Percentiles rank a stretch among this genome's conserved stretches.
These are phyloP conservation scores for Poicephalus gulielmi DNA, from an alignment of 2,113 vertebrate species.

Conservation along the genomic window DNA sequence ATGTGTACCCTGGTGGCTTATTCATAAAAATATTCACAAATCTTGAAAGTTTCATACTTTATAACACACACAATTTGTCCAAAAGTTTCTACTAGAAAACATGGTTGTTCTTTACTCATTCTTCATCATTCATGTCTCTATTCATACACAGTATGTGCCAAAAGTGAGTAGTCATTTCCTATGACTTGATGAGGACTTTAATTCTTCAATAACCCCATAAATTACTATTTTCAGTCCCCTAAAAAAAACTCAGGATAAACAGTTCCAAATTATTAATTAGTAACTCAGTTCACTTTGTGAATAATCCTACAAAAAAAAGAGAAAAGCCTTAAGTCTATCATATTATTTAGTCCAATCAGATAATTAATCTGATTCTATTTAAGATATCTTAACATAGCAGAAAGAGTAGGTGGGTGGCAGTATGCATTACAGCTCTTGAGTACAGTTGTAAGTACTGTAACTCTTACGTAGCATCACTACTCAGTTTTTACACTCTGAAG, in stretches of 20 bases:
- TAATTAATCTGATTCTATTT: neutral
- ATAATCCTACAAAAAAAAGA: neutral
- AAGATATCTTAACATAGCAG: neutral
- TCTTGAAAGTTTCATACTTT: neutral
- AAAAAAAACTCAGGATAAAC: neutral
- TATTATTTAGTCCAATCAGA: neutral
- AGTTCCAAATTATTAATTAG: neutral
- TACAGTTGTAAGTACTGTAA: neutral
- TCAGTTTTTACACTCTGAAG: neutral
- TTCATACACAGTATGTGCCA: neutral
- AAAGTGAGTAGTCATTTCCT: neutral
- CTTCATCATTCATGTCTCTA: neutral
- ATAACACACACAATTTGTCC: neutral
- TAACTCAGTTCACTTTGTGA: neutral
- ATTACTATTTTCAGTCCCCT: neutral
- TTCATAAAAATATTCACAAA: slow-evolving; percentile 1
- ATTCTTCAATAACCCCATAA: neutral
- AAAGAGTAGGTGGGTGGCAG: neutral
- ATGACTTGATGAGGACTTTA: neutral
- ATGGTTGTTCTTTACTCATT: neutral
- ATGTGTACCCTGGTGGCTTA: neutral
- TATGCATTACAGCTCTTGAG: neutral
- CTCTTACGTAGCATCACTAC: neutral
- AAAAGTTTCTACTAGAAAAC: neutral
- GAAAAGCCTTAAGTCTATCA: neutral